Conservation (phyloP, 2,797 vertebrate species). For the Notolabrus celidotus region DNA sequence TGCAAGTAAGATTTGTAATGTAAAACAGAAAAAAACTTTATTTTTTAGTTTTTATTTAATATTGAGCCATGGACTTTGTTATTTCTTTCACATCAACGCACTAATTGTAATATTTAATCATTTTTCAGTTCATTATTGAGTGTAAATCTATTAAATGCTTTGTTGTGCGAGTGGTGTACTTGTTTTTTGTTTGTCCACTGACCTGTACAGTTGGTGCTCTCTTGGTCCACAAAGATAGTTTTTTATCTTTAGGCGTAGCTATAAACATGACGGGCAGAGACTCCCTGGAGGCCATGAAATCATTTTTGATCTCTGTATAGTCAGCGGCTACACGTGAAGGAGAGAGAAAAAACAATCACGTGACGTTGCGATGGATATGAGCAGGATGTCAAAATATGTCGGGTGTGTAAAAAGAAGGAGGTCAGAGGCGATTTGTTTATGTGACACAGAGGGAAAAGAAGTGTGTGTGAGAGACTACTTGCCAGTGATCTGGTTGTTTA, state of each 20-base stretch:
- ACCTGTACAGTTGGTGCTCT: conserved; percentile 90
- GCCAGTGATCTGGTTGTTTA: conserved; percentile 92
- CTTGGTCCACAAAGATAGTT: conserved; percentile 92
- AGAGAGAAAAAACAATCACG: conserved; percentile 55
- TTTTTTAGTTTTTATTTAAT: background rate
- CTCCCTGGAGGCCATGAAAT: conserved; percentile 89
- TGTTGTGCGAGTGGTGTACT: conserved; percentile 4
- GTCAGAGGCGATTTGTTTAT: conserved; percentile 55
- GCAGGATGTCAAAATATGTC: conserved; percentile 68
- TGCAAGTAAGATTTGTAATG: background rate
- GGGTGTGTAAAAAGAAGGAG: conserved; percentile 55
- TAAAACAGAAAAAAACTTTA: background rate
- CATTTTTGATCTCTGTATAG: conserved; percentile 91
- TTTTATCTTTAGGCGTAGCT: conserved; percentile 92
- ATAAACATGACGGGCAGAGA: conserved; percentile 93
- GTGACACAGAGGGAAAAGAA: conserved; percentile 23
- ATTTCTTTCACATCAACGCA: background rate
- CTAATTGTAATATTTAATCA: conserved; percentile 6
- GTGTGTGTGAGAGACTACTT: conserved; percentile 45
- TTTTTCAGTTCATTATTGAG: background rate
- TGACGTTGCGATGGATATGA: conserved; percentile 32
- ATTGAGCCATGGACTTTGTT: background rate
- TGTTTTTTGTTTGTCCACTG: conserved; percentile 48
- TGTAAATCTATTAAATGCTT: conserved; percentile 41
- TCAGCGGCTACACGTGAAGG: conserved; percentile 85